phyloP scores from a whole-genome alignment of 2,888 invertebrate species.

The Diplolepis rosae region DNA sequence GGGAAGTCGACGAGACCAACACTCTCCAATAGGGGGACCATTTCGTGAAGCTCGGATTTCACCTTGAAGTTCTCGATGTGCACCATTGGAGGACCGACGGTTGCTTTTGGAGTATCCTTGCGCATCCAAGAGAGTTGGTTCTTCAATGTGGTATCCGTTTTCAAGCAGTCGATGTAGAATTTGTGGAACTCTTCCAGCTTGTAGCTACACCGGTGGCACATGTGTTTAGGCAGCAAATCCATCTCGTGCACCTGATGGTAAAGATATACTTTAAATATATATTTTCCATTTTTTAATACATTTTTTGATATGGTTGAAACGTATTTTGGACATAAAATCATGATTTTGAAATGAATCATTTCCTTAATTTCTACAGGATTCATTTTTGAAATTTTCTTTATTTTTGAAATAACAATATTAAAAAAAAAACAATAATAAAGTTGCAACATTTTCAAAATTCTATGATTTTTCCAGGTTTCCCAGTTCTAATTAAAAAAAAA shows the following conservation, averaged over 20 bases:
- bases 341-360: too few relatives aligned
- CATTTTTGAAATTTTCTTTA: too few relatives aligned
- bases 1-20: conserved; percentile 26
- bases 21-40: conserved; percentile 27
- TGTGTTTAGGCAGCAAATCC: conserved; percentile 69
- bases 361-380: too few relatives aligned
- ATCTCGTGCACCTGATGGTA: conserved; percentile 66
- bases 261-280: conserved; percentile 18
- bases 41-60: conserved; percentile 62
- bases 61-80: conserved; percentile 66
- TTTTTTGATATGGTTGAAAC: too few relatives aligned
- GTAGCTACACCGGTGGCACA: conserved; percentile 69
- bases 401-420: conserved; percentile 8
- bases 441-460: too few relatives aligned
- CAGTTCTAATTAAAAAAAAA: too few relatives aligned
- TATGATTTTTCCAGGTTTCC: too few relatives aligned
- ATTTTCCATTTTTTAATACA: too few relatives aligned
- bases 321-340: too few relatives aligned
- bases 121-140: conserved; percentile 70
- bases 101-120: conserved; percentile 53
- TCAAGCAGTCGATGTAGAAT: conserved; percentile 66
- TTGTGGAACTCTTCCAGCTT: conserved; percentile 69
- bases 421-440: not conserved
- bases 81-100: conserved; percentile 65
- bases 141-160: conserved; percentile 64